These are phyloP conservation scores for Pseudois nayaur DNA, from an alignment of 2,113 vertebrate species.

Conservation along the genomic window DNA sequence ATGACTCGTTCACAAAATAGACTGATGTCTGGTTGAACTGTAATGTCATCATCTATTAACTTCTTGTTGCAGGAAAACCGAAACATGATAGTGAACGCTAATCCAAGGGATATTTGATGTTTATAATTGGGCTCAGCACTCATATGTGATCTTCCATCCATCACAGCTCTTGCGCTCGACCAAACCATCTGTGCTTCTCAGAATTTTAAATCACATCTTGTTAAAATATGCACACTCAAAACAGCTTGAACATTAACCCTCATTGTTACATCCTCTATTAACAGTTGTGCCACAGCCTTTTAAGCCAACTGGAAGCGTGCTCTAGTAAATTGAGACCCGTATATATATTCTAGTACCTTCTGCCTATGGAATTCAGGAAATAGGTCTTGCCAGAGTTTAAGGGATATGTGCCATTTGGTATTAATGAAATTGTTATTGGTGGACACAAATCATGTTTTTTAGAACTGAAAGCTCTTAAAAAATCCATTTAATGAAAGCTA, in stretches of 20 bases:
- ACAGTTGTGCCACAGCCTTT: neutral
- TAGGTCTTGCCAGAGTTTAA: neutral
- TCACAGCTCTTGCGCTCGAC: slow-evolving; percentile 5
- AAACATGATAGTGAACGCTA: neutral
- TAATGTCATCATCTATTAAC: neutral
- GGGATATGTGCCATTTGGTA: neutral
- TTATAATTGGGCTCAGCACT: neutral
- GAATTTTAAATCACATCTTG: slow-evolving; percentile 43
- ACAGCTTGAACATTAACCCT: slow-evolving; percentile 24
- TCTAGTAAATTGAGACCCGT: neutral
- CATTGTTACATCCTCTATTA: neutral
- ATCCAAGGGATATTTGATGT: slow-evolving; percentile 13
- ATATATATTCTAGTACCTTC: neutral
- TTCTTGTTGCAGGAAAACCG: neutral
- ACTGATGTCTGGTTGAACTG: neutral
- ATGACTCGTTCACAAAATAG: neutral
- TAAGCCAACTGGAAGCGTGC: neutral
- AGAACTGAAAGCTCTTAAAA: neutral
- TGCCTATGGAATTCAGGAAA: neutral
- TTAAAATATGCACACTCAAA: slow-evolving; percentile 53
- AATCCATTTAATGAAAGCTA: neutral
- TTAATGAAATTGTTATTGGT: neutral
- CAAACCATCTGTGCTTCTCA: slow-evolving; percentile 42
- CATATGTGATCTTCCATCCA: slow-evolving; percentile 2
- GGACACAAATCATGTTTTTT: neutral